phyloP scores from a whole-genome alignment of 2,797 vertebrate genomes.

The Sciaenops ocellatus region DNA sequence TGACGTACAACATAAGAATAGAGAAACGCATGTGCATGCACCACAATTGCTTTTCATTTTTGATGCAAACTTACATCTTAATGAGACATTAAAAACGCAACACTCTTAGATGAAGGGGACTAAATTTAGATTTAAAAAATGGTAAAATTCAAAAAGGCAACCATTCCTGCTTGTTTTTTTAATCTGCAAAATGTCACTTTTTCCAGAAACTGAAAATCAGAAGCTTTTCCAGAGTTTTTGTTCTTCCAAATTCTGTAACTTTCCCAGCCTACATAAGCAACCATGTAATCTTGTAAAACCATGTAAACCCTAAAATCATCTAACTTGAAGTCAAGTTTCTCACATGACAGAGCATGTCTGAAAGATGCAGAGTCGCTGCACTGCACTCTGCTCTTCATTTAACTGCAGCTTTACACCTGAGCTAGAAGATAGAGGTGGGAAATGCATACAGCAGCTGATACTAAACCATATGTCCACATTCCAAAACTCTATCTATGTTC shows the following conservation, averaged over 20 bases:
- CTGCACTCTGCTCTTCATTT: constrained; percentile 24
- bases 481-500: constrained; percentile 36
- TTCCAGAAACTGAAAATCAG: background rate
- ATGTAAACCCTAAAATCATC: background rate
- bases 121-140: background rate
- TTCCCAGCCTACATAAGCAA: background rate
- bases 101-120: background rate
- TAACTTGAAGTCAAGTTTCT: constrained; percentile 14
- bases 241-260: background rate
- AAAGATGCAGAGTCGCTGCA: constrained; percentile 31
- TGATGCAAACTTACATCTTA: background rate
- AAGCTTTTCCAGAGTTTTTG: background rate
- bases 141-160: background rate
- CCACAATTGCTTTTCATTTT: background rate
- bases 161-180: background rate
- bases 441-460: constrained; percentile 43
- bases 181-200: constrained; percentile 10
- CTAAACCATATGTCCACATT: constrained; percentile 53
- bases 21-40: background rate
- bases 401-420: constrained; percentile 29
- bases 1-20: background rate
- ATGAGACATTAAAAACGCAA: constrained; percentile 21
- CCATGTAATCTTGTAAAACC: background rate
- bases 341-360: constrained; percentile 27
- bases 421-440: constrained; percentile 23